Conservation (phyloP, 2,797 vertebrate genomes). For the Sebastes goodei region DNA sequence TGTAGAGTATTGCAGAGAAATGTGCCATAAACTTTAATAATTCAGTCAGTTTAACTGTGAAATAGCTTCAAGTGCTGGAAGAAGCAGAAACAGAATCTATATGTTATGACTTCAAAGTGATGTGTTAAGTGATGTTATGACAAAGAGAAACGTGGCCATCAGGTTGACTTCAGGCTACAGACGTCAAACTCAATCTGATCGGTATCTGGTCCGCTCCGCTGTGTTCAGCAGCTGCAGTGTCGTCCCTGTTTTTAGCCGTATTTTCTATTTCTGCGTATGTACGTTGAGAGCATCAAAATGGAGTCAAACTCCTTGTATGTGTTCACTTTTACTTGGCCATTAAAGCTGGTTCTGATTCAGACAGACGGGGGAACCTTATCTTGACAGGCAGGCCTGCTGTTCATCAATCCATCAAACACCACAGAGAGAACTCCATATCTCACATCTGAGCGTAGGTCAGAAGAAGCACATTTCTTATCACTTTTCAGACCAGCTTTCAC, state of each 20-base stretch:
- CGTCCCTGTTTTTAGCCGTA: neutral
- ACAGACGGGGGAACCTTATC: conserved; percentile 47
- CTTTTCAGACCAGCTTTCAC: neutral
- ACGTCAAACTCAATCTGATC: conserved; percentile 37
- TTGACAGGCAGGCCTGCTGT: conserved; percentile 55
- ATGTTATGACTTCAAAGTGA: neutral
- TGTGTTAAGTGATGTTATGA: neutral
- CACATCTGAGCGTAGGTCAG: conserved; percentile 17
- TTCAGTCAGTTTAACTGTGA: neutral
- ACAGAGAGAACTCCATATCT: conserved; percentile 38
- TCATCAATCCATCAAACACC: conserved; percentile 52
- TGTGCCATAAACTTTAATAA: neutral
- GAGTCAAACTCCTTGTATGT: too few species aligned
- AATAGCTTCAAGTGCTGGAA: neutral
- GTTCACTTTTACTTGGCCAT: neutral
- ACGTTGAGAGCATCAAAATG: neutral
- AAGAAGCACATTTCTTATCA: conserved; percentile 14
- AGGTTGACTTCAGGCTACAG: conserved; percentile 35
- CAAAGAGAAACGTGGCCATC: neutral
- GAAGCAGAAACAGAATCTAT: neutral
- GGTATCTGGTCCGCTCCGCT: conserved; percentile 30
- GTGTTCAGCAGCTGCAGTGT: neutral
- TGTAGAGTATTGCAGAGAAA: neutral
- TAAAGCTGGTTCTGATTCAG: neutral
- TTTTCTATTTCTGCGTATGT: neutral